Evolutionary conservation across 2,888 invertebrate genomes (phyloP).

Genomic region (Diadromus collaris): DNA sequence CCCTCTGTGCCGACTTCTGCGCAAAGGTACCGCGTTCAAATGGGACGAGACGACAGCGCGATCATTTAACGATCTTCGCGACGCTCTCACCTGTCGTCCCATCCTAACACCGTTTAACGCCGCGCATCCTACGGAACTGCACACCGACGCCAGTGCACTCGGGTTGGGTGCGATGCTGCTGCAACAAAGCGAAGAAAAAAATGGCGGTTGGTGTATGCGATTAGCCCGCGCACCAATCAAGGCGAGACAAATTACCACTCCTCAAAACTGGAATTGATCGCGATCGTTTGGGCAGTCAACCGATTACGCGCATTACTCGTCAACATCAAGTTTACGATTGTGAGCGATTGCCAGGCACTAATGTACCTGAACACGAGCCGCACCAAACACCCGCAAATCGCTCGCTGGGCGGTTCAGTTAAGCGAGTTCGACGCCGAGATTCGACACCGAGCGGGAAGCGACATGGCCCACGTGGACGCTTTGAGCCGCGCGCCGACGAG

Average conservation of each 20-base stretch:
- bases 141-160: slow-evolving; percentile 38
- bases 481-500: slow-evolving; percentile 60
- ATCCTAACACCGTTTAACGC: slow-evolving; percentile 22
- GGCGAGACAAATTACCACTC: slow-evolving; percentile 57
- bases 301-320: slow-evolving; percentile 21
- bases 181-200: slow-evolving; percentile 11
- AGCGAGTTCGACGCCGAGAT: slow-evolving; percentile 65
- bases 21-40: slow-evolving; percentile 12
- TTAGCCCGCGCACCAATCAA: slow-evolving; percentile 60
- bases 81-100: slow-evolving; percentile 31
- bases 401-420: slow-evolving; percentile 60
- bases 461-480: slow-evolving; percentile 66
- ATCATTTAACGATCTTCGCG: slow-evolving; percentile 34
- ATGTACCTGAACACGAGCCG: slow-evolving; percentile 54
- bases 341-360: slow-evolving; percentile 59
- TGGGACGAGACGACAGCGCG: slow-evolving; percentile 31
- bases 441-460: slow-evolving; percentile 56
- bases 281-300: slow-evolving; percentile 59
- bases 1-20: slow-evolving; percentile 19
- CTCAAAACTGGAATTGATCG: slow-evolving; percentile 57
- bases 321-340: slow-evolving; percentile 30
- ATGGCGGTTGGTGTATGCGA: slow-evolving; percentile 59
- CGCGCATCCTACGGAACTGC: slow-evolving; percentile 34
- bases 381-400: slow-evolving; percentile 53
- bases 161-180: slow-evolving; percentile 35